Evolutionary conservation across 2,113 vertebrate species (phyloP).

Genomic region (Clarias batrachus): DNA sequence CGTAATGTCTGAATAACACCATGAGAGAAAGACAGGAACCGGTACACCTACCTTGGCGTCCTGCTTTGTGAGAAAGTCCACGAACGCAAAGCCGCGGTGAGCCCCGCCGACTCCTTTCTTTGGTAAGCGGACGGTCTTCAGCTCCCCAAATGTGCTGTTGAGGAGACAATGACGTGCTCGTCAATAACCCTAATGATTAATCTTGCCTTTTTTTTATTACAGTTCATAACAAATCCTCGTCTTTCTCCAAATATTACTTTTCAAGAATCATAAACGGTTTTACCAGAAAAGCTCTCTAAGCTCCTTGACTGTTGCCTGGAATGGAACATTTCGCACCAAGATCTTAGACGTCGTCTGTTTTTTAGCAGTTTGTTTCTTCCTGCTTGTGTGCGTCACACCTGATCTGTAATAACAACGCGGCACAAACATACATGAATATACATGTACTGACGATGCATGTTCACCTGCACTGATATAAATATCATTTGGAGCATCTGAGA

Average conservation of each 20-base stretch:
- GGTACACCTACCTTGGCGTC: conserved; percentile 87
- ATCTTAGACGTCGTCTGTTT: conserved; percentile 93
- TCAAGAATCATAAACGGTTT: conserved; percentile 20
- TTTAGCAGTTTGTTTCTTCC: conserved; percentile 80
- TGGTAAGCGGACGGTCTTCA: conserved; percentile 90
- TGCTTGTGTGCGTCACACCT: conserved; percentile 53
- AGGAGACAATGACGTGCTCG: conserved; percentile 1
- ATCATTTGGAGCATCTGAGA: neutral
- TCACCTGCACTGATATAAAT: neutral
- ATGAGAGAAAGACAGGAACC: neutral
- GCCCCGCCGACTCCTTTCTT: conserved; percentile 85
- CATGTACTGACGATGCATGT: neutral
- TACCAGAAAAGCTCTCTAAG: conserved; percentile 95
- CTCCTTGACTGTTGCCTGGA: conserved; percentile 86
- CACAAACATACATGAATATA: neutral
- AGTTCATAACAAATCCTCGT: neutral
- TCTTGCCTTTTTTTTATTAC: neutral
- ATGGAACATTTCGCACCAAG: conserved; percentile 92
- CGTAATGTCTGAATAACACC: neutral
- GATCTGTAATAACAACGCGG: conserved; percentile 64
- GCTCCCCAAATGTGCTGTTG: conserved; percentile 90
- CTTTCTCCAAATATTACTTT: neutral
- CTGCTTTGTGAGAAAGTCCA: conserved; percentile 96
- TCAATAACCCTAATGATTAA: neutral
- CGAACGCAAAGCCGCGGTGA: conserved; percentile 91